Conservation (phyloP, 2,113 vertebrate species). For the Irena cyanogastra region DNA sequence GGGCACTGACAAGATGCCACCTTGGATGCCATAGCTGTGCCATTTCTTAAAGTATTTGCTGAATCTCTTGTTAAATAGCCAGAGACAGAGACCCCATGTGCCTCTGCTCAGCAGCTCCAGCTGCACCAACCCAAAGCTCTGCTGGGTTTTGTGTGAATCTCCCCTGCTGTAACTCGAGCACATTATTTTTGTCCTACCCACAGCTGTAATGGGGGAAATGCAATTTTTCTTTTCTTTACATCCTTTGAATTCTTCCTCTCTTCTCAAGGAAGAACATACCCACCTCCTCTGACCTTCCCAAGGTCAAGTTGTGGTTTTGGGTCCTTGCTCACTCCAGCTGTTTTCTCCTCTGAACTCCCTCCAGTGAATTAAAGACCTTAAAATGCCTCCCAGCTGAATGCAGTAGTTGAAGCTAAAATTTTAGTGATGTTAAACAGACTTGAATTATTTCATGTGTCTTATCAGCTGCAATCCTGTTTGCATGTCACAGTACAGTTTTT, state of each 20-base stretch:
- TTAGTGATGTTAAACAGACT: neutral
- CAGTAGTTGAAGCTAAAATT: neutral
- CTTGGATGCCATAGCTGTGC: neutral
- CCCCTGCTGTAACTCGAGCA: neutral
- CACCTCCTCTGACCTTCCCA: neutral
- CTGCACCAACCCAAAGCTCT: neutral
- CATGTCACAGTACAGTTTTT: neutral
- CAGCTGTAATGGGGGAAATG: neutral
- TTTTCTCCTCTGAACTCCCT: neutral
- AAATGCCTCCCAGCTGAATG: neutral
- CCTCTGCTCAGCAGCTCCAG: neutral
- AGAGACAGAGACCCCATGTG: fast-evolving
- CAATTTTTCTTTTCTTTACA: neutral
- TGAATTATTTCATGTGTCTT: neutral
- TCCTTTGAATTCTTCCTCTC: neutral
- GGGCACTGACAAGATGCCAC: neutral
- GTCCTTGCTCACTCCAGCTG: neutral
- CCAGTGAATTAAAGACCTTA: neutral
- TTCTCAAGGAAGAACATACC: neutral
- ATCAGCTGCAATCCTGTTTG: neutral
- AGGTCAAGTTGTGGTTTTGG: neutral
- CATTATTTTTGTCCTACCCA: neutral
- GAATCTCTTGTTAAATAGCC: neutral
- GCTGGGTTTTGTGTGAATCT: neutral
- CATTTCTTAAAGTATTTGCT: neutral